A percentile compares a stretch with the other conserved stretches of the same genome.
phyloP scores from a whole-genome alignment of 2,113 vertebrate species.

The Prunella fulvescens region DNA sequence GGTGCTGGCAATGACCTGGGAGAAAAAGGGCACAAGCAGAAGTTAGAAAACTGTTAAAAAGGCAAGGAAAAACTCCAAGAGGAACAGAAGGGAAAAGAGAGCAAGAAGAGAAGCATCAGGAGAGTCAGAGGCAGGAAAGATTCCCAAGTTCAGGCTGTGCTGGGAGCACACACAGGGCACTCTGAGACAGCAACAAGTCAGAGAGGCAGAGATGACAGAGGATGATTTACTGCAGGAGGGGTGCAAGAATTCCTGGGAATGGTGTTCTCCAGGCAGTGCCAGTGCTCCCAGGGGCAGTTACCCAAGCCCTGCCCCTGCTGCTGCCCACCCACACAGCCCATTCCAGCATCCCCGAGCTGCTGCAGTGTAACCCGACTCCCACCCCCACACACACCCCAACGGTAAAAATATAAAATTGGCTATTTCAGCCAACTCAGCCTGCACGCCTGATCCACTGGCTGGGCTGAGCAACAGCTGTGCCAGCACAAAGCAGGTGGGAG shows the following conservation, averaged over 20 bases:
- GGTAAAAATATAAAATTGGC: slow-evolving; percentile 16
- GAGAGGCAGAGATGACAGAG: not conserved
- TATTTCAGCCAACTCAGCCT: not conserved
- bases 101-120: not conserved
- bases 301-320: not conserved
- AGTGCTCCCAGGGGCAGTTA: not conserved
- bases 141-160: accelerated
- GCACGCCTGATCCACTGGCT: not conserved
- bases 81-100: not conserved
- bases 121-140: not conserved
- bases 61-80: not conserved
- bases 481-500: slow-evolving; percentile 39
- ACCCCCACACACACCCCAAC: not conserved
- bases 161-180: not conserved
- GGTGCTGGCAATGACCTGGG: not conserved
- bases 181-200: not conserved
- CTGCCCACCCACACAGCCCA: slow-evolving; percentile 21
- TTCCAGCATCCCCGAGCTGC: not conserved
- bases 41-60: not conserved
- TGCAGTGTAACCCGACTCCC: slow-evolving; percentile 15
- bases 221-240: not conserved
- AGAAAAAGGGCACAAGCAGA: not conserved
- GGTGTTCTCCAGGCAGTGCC: not conserved
- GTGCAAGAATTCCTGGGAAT: not conserved
- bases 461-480: slow-evolving; percentile 26